Conservation (phyloP, 2,888 invertebrate species). For the Luffia ferchaultella region DNA sequence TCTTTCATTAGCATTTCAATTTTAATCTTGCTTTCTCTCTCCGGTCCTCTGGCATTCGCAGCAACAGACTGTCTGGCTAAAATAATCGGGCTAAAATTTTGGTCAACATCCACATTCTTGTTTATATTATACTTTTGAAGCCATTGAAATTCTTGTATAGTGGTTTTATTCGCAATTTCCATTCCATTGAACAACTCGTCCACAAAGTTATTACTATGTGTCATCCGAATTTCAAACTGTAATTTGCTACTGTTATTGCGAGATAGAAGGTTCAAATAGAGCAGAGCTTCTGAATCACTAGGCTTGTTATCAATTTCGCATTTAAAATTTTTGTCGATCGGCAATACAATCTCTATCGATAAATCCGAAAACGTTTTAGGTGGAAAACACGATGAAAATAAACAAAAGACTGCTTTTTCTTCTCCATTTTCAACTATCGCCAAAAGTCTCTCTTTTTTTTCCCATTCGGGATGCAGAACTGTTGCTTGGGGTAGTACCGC, state of each 20-base stretch:
- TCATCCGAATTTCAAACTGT: conserved; percentile 60
- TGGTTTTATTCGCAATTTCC: conserved; percentile 68
- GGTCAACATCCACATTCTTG: conserved; percentile 24
- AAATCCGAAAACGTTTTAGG: conserved; percentile 80
- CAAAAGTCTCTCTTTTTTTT: conserved; percentile 50
- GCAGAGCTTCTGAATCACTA: conserved; percentile 54
- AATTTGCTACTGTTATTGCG: conserved; percentile 46
- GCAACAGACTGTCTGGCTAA: conserved; percentile 67
- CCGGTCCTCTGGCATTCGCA: conserved; percentile 47
- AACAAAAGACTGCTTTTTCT: conserved; percentile 60
- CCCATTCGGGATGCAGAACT: conserved; percentile 54
- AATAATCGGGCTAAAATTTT: conserved; percentile 47
- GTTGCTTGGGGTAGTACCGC: conserved; percentile 54
- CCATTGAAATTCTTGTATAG: conserved; percentile 65
- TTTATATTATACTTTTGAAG: conserved; percentile 65
- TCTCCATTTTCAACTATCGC: conserved; percentile 58
- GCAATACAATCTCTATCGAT: conserved; percentile 80
- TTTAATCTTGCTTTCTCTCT: conserved; percentile 80
- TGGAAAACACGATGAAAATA: conserved; percentile 66
- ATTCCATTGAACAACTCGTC: conserved; percentile 77
- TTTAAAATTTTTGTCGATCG: conserved; percentile 81
- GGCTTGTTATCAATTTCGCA: conserved; percentile 75
- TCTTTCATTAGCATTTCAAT: conserved; percentile 81
- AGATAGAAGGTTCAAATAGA: conserved; percentile 57
- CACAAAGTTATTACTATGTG: conserved; percentile 69